Evolutionary conservation across 2,797 vertebrate species (phyloP).

Genomic region (Falco cherrug): DNA sequence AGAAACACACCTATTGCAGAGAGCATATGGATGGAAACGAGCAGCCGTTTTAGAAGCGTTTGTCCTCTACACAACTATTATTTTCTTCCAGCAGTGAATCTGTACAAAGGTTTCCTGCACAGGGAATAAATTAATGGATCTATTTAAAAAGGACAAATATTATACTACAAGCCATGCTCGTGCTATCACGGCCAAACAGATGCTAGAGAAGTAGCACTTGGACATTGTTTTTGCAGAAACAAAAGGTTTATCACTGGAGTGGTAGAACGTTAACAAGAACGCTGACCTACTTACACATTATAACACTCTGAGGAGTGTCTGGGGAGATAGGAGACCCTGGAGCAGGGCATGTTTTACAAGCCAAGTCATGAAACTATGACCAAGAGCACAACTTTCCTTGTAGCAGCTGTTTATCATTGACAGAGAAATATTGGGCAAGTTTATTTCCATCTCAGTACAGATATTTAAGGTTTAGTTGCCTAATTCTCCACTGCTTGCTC

Average conservation of each 20-base stretch:
- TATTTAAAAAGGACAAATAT: slow-evolving; percentile 46
- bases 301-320: slow-evolving; percentile 31
- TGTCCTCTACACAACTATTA: slow-evolving; percentile 26
- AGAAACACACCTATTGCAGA: not conserved
- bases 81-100: slow-evolving; percentile 43
- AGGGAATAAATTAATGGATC: slow-evolving; percentile 61
- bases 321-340: slow-evolving; percentile 8
- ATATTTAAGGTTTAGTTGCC: not conserved
- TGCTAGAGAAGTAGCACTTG: not conserved
- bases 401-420: not conserved
- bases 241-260: slow-evolving; percentile 51
- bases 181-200: slow-evolving; percentile 52
- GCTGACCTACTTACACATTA: slow-evolving; percentile 55
- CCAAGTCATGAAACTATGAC: slow-evolving; percentile 25
- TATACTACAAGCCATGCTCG: slow-evolving; percentile 1
- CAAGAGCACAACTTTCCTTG: not conserved
- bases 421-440: not conserved
- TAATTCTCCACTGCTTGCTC: slow-evolving; percentile 7
- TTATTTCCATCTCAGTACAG: not conserved
- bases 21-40: not conserved
- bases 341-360: slow-evolving; percentile 29
- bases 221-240: slow-evolving; percentile 37
- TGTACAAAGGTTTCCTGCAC: slow-evolving; percentile 37
- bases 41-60: not conserved
- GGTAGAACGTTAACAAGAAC: slow-evolving; percentile 7